phyloP scores from a whole-genome alignment of 2,797 vertebrate species.

The Halcyon chelicuti region DNA sequence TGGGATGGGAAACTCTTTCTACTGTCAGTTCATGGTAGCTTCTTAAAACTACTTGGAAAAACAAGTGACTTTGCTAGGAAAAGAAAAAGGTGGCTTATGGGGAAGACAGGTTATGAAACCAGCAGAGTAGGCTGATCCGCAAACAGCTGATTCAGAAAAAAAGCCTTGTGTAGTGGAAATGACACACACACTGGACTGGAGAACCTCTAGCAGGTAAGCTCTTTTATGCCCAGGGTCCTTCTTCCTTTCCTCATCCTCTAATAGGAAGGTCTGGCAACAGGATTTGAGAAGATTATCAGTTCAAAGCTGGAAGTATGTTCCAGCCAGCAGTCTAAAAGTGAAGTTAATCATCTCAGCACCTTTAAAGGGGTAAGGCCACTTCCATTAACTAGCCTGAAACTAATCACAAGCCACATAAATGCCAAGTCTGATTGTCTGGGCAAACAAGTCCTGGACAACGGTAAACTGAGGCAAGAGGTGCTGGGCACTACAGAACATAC shows the following conservation, averaged over 20 bases:
- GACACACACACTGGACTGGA: accelerated
- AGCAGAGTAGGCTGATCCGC: background rate
- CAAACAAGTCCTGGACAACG: background rate
- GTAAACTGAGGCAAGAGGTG: background rate
- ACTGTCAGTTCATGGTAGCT: background rate
- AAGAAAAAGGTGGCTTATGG: background rate
- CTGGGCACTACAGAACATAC: accelerated
- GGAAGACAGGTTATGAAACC: background rate
- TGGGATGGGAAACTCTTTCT: background rate
- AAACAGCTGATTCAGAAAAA: background rate
- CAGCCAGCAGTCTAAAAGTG: slow-evolving; percentile 45
- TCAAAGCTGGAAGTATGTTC: slow-evolving; percentile 11
- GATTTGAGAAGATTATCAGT: slow-evolving; percentile 42
- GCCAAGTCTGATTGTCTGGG: background rate
- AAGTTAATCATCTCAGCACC: slow-evolving; percentile 52
- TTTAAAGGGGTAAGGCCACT: background rate
- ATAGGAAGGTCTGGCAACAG: background rate
- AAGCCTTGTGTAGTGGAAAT: background rate
- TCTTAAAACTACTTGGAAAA: background rate
- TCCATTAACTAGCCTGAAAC: background rate
- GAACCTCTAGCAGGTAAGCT: background rate
- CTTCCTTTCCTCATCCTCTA: background rate
- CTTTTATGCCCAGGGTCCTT: background rate
- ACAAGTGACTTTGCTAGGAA: background rate
- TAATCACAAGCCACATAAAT: accelerated